Conservation (phyloP, 2,797 vertebrate genomes). For the Alectoris magna region DNA sequence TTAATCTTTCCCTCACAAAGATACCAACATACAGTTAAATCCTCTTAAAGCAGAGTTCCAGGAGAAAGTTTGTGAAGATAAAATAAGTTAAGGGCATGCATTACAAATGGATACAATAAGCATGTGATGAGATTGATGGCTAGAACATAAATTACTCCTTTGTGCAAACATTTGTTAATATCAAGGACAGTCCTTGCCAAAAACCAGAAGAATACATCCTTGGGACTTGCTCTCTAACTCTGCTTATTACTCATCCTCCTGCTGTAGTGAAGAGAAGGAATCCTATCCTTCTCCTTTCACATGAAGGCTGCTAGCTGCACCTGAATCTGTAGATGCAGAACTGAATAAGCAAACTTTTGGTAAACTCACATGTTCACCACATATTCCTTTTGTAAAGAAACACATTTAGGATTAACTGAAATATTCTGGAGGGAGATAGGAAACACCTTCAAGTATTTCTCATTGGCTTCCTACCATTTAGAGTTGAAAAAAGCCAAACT, state of each 20-base stretch:
- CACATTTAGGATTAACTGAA: not conserved
- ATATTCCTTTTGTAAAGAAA: not conserved
- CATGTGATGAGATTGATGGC: not conserved
- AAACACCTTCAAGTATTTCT: not conserved
- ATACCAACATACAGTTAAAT: not conserved
- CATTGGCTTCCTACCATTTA: not conserved
- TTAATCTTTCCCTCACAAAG: slow-evolving; percentile 10
- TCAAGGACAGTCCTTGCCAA: not conserved
- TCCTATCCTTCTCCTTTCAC: not conserved
- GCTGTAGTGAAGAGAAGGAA: not conserved
- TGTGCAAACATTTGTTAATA: not conserved
- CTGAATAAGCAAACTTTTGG: not conserved
- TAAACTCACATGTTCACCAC: not conserved
- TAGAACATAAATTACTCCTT: slow-evolving; percentile 22
- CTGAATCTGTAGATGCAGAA: not conserved
- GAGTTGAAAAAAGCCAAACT: not conserved
- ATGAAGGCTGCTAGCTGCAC: not conserved
- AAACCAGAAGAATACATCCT: not conserved
- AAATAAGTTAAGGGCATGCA: not conserved
- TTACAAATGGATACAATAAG: not conserved
- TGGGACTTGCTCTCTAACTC: not conserved
- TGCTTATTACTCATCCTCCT: not conserved
- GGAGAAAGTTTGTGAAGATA: not conserved
- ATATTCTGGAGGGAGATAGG: not conserved
- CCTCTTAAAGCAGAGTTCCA: not conserved